Evolutionary conservation across 2,888 invertebrate genomes (phyloP).

Genomic region (Acleris literana): DNA sequence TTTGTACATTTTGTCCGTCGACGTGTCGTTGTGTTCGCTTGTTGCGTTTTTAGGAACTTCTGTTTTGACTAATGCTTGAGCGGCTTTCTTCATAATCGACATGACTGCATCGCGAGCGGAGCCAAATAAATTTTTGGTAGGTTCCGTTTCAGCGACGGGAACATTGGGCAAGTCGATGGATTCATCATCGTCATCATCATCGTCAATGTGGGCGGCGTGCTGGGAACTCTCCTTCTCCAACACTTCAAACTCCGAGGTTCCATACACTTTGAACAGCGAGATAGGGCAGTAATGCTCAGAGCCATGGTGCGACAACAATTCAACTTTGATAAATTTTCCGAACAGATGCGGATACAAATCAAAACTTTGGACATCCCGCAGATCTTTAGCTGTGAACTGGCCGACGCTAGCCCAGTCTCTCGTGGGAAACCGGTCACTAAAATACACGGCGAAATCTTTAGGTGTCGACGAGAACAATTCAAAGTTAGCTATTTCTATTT

Average conservation of each 20-base stretch:
- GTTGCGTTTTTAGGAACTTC: conserved; percentile 85
- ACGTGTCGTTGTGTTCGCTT: conserved; percentile 74
- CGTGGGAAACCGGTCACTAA: conserved; percentile 94
- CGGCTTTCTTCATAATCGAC: conserved; percentile 96
- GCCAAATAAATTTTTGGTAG: conserved; percentile 90
- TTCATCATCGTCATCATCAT: conserved; percentile 87
- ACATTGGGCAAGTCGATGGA: conserved; percentile 83
- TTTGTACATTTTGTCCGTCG: conserved; percentile 69
- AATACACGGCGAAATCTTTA: conserved; percentile 93
- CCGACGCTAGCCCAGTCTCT: conserved; percentile 96
- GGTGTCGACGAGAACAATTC: conserved; percentile 99
- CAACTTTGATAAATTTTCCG: conserved; percentile 95
- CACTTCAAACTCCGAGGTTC: conserved; percentile 96
- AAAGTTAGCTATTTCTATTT: conserved; percentile 97
- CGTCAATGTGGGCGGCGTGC: conserved; percentile 85
- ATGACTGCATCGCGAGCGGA: conserved; percentile 95
- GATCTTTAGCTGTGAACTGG: conserved; percentile 93
- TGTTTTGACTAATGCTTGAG: conserved; percentile 91
- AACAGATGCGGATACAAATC: conserved; percentile 91
- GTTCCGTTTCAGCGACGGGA: conserved; percentile 75
- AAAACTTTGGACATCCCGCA: conserved; percentile 93
- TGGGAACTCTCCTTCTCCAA: conserved; percentile 91
- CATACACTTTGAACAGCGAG: conserved; percentile 96
- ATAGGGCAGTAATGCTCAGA: conserved; percentile 99
- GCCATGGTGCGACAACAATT: conserved; percentile 97